phyloP scores from a whole-genome alignment of 2,888 invertebrate genomes.

The Deilephila elpenor region DNA sequence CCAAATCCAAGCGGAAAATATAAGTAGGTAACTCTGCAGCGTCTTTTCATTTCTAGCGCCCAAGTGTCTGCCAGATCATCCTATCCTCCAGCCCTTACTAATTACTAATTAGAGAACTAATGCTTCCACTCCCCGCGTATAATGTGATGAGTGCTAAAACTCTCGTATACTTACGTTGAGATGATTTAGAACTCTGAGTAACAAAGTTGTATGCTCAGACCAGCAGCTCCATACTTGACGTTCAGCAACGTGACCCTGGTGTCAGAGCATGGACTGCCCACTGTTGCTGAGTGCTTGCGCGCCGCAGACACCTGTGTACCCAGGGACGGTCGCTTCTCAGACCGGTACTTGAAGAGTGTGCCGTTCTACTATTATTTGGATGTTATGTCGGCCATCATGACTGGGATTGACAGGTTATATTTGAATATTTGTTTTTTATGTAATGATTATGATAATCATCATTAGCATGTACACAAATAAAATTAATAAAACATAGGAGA shows the following conservation, averaged over 20 bases:
- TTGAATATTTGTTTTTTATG: background rate
- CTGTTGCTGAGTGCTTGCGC: constrained; percentile 66
- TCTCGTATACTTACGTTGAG: background rate
- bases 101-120: too few species aligned
- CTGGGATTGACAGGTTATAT: constrained; percentile 82
- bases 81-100: too few species aligned
- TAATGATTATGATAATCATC: background rate
- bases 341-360: constrained; percentile 83
- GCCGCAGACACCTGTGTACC: constrained; percentile 81
- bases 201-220: constrained; percentile 51
- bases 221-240: constrained; percentile 75
- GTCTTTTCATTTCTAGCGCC: too few species aligned
- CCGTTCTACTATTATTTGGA: constrained; percentile 87
- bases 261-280: constrained; percentile 86
- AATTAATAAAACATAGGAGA: too few species aligned
- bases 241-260: constrained; percentile 90
- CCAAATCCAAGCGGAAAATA: too few species aligned
- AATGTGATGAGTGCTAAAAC: too few species aligned
- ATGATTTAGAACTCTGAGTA: too few species aligned
- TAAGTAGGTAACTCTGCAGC: too few species aligned
- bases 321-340: constrained; percentile 80
- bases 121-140: too few species aligned
- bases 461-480: too few species aligned
- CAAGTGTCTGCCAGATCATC: too few species aligned
- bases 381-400: constrained; percentile 85